phyloP scores from a whole-genome alignment of 2,797 vertebrate species.

The Silurus lanzhouensis region DNA sequence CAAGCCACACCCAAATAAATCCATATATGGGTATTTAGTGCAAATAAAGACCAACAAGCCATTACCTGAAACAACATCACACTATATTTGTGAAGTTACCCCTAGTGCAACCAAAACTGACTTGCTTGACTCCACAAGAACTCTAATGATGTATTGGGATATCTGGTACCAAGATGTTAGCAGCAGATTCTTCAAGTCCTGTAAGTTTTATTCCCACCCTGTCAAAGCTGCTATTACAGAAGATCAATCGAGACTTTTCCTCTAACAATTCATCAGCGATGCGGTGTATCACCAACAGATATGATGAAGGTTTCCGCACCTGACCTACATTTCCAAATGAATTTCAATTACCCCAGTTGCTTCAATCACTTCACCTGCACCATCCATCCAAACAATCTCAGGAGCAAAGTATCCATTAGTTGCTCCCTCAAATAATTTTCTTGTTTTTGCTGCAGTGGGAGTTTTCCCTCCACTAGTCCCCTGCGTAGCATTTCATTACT shows the following conservation, averaged over 20 bases:
- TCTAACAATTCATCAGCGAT: not conserved
- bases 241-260: not conserved
- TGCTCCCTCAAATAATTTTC: not conserved
- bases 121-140: too few species aligned
- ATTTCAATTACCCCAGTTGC: not conserved
- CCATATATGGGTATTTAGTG: too few species aligned
- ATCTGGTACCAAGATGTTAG: too few species aligned
- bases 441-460: not conserved
- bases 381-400: not conserved
- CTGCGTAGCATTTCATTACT: not conserved
- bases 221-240: not conserved
- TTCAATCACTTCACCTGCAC: not conserved
- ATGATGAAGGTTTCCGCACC: not conserved
- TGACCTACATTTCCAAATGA: not conserved
- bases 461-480: not conserved
- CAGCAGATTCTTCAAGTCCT: too few species aligned
- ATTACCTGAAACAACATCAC: too few species aligned
- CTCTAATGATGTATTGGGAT: too few species aligned
- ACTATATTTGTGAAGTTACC: too few species aligned
- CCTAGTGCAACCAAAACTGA: too few species aligned
- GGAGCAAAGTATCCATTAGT: slow-evolving; percentile 4
- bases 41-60: too few species aligned
- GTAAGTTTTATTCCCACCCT: not conserved
- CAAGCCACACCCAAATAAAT: too few species aligned
- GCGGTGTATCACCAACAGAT: not conserved